phyloP scores from a whole-genome alignment of 2,888 invertebrate species.

The Tupiocoris notatus region DNA sequence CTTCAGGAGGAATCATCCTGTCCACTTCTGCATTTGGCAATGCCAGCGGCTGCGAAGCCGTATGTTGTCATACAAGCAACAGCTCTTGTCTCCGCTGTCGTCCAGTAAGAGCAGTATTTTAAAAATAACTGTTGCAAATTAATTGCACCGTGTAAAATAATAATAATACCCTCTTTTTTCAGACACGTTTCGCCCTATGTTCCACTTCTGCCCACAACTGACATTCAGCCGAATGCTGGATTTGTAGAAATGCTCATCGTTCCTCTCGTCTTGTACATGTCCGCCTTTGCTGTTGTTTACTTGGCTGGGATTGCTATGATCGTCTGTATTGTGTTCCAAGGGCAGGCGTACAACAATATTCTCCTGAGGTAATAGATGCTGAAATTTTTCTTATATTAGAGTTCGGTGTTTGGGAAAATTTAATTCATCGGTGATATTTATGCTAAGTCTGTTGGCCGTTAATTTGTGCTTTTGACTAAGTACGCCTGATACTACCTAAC shows the following conservation, averaged over 20 bases:
- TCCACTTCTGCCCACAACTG: constrained; percentile 47
- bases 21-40: constrained; percentile 60
- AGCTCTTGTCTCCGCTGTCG: constrained; percentile 56
- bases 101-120: constrained; percentile 55
- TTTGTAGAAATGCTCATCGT: constrained; percentile 54
- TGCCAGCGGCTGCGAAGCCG: constrained; percentile 62
- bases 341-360: constrained; percentile 67
- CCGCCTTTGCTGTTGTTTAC: constrained; percentile 60
- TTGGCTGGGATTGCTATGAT: constrained; percentile 59
- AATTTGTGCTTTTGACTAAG: too few species aligned
- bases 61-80: constrained; percentile 59
- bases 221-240: constrained; percentile 42
- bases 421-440: too few species aligned
- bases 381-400: too few species aligned
- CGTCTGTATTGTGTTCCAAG: constrained; percentile 64
- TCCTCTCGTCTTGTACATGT: constrained; percentile 63
- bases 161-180: background rate
- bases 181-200: constrained; percentile 20
- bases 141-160: background rate
- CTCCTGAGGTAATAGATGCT: constrained; percentile 60
- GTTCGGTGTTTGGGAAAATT: too few species aligned
- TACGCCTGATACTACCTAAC: too few species aligned
- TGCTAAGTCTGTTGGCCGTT: too few species aligned
- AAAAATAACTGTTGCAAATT: background rate
- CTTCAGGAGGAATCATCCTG: constrained; percentile 53